Evolutionary conservation across 1,140 invertebrate genomes (phyloP), one percentile per base, ranked within the genome.

Genomic region (Chrysopa pallens): DNA sequence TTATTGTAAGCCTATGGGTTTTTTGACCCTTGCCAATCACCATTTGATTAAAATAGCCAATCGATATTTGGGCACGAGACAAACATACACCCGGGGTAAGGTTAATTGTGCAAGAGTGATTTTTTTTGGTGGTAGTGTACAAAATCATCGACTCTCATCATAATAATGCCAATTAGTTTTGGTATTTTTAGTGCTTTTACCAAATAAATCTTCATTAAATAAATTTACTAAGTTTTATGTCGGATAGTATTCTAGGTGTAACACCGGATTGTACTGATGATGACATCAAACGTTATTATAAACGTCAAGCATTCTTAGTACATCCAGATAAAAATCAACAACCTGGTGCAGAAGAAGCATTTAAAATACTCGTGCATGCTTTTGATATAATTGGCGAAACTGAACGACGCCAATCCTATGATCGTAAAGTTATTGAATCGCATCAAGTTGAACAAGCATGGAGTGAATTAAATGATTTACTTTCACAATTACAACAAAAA

Each of bases 261-360:
- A 79, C 80, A 36, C 77, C 77, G 38, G 77, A 81, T 38, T 89
- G 87, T 56, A 76, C 80, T 13, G 89, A 94, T 56, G 90, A 94
- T 51, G 88, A 93, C 52, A 91, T 95, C 52, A 89, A 89, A 54
- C 83, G 84, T 52, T 92, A 94, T 69, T 94, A 93, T 58, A 83
- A 85, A 53, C 73, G 80, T 49, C 90, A 94, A 64, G 89, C 89
- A 4, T 81, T 93, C 54, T 68, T 95, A 9, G 89, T 95, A 36
- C 90, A 95, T 72, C 91, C 90, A 1, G 89, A 93, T 57, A 94
- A 95, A 67, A 94, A 94, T 65, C 83, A 80, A 55, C 84, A 90
- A 59, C 82, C 85, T 8, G 89, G 91, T 39, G 88, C 91, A 7
- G 90, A 94, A 59, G 90, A 95, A 65, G 89, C 89, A 23, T 95